Percentiles rank a stretch among this genome's conserved stretches.
Conservation (phyloP, 2,888 invertebrate species). For the Macrosiphum euphorbiae region DNA sequence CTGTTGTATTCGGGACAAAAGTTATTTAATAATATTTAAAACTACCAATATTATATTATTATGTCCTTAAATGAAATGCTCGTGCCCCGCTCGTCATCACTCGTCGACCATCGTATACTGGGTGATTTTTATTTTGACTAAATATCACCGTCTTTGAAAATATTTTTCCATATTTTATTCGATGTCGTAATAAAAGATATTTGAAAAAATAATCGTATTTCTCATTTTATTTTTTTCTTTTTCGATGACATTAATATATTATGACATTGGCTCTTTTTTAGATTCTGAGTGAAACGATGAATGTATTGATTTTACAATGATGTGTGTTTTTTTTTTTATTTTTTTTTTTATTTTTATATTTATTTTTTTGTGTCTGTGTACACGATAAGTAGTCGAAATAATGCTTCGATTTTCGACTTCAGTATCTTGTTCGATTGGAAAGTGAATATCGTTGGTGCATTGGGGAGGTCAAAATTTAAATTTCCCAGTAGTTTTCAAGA, state of each 20-base stretch:
- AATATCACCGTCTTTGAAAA: neutral
- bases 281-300: too few species aligned
- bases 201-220: neutral
- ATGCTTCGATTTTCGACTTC: too few species aligned
- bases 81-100: neutral
- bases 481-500: too few species aligned
- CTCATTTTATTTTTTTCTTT: neutral
- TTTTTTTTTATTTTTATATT: too few species aligned
- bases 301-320: too few species aligned
- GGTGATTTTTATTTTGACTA: neutral
- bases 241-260: neutral
- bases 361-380: too few species aligned
- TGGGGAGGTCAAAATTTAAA: too few species aligned
- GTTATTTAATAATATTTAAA: slow-evolving; percentile 31
- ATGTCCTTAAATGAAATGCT: neutral
- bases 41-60: neutral
- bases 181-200: neutral
- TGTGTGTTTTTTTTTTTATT: too few species aligned
- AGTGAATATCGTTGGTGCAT: too few species aligned
- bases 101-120: neutral
- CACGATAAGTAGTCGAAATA: too few species aligned
- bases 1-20: slow-evolving; percentile 16
- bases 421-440: too few species aligned
- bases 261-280: too few species aligned
- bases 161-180: neutral